phyloP scores from a whole-genome alignment of 2,113 vertebrate genomes.

The Amphilophus citrinellus region DNA sequence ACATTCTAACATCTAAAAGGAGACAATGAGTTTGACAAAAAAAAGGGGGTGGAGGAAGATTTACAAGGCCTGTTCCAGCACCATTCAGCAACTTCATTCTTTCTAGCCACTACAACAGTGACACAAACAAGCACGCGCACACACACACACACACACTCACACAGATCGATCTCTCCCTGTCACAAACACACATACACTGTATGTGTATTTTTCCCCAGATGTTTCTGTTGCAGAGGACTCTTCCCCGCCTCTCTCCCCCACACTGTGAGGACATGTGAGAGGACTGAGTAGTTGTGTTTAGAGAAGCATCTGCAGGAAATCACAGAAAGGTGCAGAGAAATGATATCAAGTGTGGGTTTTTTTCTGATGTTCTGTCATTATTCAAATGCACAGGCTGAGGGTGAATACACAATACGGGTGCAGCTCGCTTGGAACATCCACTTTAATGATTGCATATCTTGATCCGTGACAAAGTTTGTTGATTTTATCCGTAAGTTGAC shows the following conservation, averaged over 20 bases:
- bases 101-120: slow-evolving; percentile 34
- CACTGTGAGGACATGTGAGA: background rate
- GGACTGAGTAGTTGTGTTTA: background rate
- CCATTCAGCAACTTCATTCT: slow-evolving; percentile 69
- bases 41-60: slow-evolving; percentile 54
- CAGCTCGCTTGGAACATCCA: slow-evolving; percentile 13
- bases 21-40: slow-evolving; percentile 44
- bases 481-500: slow-evolving; percentile 47
- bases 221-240: slow-evolving; percentile 1
- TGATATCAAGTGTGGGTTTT: background rate
- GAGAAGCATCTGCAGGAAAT: slow-evolving; percentile 22
- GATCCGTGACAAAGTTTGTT: slow-evolving; percentile 58
- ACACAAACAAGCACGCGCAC: slow-evolving; percentile 13
- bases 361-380: slow-evolving; percentile 42
- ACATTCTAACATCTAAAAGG: slow-evolving; percentile 28
- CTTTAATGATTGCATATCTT: slow-evolving; percentile 29
- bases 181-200: slow-evolving; percentile 6
- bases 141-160: background rate
- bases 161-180: background rate
- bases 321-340: slow-evolving; percentile 19
- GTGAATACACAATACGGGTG: background rate
- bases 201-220: slow-evolving; percentile 18
- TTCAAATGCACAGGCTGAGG: slow-evolving; percentile 45
- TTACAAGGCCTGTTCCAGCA: slow-evolving; percentile 59
- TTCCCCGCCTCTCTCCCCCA: background rate